These are phyloP conservation scores for Rhodophaea formosa DNA, from an alignment of 2,888 invertebrate genomes.

Conservation along the genomic window DNA sequence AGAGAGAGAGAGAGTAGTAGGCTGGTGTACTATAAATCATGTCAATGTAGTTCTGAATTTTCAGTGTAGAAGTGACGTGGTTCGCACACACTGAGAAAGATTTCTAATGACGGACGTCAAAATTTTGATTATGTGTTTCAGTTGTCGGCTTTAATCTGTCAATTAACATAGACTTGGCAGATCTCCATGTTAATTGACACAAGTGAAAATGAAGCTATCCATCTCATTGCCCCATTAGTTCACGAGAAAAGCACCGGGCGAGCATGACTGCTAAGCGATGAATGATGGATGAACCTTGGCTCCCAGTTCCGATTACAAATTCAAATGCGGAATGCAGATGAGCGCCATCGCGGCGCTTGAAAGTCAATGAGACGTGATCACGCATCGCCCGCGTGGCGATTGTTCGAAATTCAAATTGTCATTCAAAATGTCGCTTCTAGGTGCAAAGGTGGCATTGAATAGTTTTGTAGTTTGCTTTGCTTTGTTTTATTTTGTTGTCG, in stretches of 20 bases:
- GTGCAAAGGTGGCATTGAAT: background rate
- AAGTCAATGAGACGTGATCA: conserved; percentile 62
- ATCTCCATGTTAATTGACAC: too few species aligned
- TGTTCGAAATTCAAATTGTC: conserved; percentile 44
- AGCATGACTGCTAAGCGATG: conserved; percentile 40
- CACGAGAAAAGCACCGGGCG: conserved; percentile 23
- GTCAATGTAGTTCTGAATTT: too few species aligned
- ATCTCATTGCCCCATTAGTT: conserved; percentile 16
- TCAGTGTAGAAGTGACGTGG: too few species aligned
- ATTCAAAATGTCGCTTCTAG: conserved; percentile 20
- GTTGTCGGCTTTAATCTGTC: too few species aligned
- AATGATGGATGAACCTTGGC: conserved; percentile 70
- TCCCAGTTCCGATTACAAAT: conserved; percentile 69
- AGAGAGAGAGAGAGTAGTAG: too few species aligned
- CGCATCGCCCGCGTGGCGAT: conserved; percentile 40
- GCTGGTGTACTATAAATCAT: too few species aligned
- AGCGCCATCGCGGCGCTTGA: conserved; percentile 49
- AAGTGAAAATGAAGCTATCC: background rate
- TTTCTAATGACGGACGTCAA: too few species aligned
- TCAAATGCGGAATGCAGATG: conserved; percentile 70
- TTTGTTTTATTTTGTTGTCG: background rate
- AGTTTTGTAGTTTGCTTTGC: background rate
- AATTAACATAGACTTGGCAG: too few species aligned
- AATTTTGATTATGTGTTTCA: too few species aligned
- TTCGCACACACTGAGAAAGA: too few species aligned